phyloP scores from a whole-genome alignment of 2,888 invertebrate genomes.

The Lithophane leautieri region DNA sequence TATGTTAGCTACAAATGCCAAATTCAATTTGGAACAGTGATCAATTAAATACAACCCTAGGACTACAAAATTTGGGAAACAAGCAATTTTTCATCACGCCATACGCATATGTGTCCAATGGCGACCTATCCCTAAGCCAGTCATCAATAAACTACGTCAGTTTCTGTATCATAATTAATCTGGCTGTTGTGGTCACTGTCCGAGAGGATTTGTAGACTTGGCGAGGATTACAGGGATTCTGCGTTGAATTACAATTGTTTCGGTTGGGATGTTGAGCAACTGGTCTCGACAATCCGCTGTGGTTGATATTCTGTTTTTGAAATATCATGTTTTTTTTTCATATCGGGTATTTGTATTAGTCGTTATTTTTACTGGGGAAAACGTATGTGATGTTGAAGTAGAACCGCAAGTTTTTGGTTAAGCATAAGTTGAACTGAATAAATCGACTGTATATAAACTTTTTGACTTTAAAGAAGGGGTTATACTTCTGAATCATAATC shows the following conservation, averaged over 20 bases:
- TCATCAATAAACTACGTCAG: slow-evolving; percentile 64
- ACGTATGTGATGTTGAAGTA: slow-evolving; percentile 20
- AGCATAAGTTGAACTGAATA: slow-evolving; percentile 33
- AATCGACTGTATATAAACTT: slow-evolving; percentile 30
- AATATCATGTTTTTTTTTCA: neutral
- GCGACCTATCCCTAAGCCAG: slow-evolving; percentile 36
- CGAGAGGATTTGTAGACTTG: slow-evolving; percentile 59
- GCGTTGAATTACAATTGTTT: slow-evolving; percentile 51
- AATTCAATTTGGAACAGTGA: slow-evolving; percentile 13
- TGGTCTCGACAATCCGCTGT: neutral
- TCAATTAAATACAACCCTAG: slow-evolving; percentile 9
- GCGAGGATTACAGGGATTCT: slow-evolving; percentile 59
- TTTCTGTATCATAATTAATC: slow-evolving; percentile 65
- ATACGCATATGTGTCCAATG: slow-evolving; percentile 6
- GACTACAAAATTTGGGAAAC: slow-evolving; percentile 11
- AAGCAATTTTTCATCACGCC: slow-evolving; percentile 36
- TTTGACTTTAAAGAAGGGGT: slow-evolving; percentile 16
- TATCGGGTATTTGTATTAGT: neutral
- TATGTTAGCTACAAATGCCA: slow-evolving; percentile 13
- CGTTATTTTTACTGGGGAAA: slow-evolving; percentile 10
- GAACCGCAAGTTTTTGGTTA: slow-evolving; percentile 15
- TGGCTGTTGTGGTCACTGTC: slow-evolving; percentile 46
- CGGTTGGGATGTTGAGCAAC: slow-evolving; percentile 12
- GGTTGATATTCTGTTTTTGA: slow-evolving; percentile 13
- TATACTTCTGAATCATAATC: slow-evolving; percentile 1